Percentiles rank a stretch among this genome's conserved stretches.
phyloP scores from a whole-genome alignment of 2,113 vertebrate genomes.

The Myrmecophaga tridactyla region DNA sequence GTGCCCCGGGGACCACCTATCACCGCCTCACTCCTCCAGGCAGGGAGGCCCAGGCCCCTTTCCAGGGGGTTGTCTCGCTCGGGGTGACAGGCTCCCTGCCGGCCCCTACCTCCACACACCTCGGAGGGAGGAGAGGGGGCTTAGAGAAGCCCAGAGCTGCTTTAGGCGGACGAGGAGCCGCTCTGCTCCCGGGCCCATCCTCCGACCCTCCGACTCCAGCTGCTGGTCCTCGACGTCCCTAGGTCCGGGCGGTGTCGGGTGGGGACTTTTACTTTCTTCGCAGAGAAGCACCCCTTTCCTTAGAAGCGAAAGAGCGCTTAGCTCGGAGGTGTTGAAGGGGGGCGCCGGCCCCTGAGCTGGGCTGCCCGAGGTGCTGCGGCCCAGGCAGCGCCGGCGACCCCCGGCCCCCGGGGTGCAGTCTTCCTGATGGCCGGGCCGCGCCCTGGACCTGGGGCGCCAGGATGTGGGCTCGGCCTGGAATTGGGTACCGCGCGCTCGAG shows the following conservation, averaged over 20 bases:
- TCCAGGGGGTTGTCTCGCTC: background rate
- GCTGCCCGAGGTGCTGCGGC: background rate
- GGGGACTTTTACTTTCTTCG: background rate
- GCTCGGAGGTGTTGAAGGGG: background rate
- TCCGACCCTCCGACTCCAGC: background rate
- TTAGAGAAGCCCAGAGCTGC: background rate
- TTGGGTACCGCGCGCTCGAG: background rate
- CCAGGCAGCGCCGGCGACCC: background rate
- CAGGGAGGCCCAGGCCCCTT: constrained; percentile 32
- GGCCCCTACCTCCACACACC: constrained; percentile 46
- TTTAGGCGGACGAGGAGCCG: fast-evolving
- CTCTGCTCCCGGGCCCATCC: background rate
- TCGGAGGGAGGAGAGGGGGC: background rate
- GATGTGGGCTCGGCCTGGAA: background rate
- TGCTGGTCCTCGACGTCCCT: constrained; percentile 24
- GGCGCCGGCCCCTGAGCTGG: background rate
- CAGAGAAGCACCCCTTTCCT: background rate
- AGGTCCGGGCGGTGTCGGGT: background rate
- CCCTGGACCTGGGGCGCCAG: background rate
- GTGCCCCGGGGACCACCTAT: constrained; percentile 47
- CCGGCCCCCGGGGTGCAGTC: background rate
- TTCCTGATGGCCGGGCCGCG: background rate
- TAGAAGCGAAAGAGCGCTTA: background rate
- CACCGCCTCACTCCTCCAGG: background rate
- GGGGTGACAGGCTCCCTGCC: background rate